Conservation (phyloP, 2,113 vertebrate genomes). For the Nibea albiflora region DNA sequence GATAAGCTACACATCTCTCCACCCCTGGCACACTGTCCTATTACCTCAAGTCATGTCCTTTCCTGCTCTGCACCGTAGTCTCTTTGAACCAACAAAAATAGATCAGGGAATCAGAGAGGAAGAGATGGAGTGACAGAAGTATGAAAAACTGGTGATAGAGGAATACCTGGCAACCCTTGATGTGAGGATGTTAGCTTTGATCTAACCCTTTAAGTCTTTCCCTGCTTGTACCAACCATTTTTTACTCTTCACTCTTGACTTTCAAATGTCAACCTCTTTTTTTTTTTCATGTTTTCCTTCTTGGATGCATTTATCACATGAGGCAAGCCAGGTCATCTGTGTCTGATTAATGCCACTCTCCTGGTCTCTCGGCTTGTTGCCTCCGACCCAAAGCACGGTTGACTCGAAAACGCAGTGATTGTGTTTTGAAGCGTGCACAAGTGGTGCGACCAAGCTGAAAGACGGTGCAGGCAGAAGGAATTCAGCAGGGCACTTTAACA, state of each 20-base stretch:
- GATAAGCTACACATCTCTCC: constrained; percentile 46
- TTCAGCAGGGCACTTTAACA: neutral
- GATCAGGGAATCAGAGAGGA: constrained; percentile 13
- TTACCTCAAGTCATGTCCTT: constrained; percentile 53
- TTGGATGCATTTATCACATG: constrained; percentile 33
- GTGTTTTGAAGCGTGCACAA: constrained; percentile 46
- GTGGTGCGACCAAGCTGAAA: constrained; percentile 44
- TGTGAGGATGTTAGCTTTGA: constrained; percentile 26
- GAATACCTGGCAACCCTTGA: constrained; percentile 11
- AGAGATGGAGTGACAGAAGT: neutral
- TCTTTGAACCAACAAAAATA: constrained; percentile 29
- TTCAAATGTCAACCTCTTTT: constrained; percentile 48
- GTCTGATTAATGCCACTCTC: constrained; percentile 60
- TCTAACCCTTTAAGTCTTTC: constrained; percentile 35
- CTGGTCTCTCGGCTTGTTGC: constrained; percentile 30
- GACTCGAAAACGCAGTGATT: constrained; percentile 5
- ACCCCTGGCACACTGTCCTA: constrained; percentile 42
- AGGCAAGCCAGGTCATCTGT: constrained; percentile 53
- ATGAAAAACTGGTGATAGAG: neutral
- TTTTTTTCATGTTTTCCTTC: neutral
- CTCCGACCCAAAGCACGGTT: constrained; percentile 12
- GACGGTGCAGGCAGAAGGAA: constrained; percentile 25
- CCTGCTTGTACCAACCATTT: constrained; percentile 24
- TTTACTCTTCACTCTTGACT: constrained; percentile 30
- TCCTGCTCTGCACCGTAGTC: constrained; percentile 7